Base-by-base conservation (phyloP, 2,888 invertebrate genomes). In the Brachypterus glaber region DNA sequence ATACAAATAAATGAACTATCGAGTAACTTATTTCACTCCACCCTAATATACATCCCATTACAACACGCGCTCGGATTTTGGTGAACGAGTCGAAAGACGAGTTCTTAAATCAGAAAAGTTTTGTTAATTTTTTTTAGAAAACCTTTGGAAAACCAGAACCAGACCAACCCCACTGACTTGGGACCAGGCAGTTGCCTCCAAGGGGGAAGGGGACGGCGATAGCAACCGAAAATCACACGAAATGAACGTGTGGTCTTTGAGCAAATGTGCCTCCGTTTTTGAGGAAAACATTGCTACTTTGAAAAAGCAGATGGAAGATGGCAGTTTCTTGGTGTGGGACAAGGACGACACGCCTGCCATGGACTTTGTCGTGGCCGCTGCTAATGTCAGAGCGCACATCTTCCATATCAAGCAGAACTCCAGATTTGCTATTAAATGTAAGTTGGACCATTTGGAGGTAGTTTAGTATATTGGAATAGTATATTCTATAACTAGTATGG, bases 331-430 rank as follows among this genome's bases (percentile, higher is more conserved):
- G 5, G 79, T 89, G 36, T 98, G 97, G 97, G 97, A 98, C 64
- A 98, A 98, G 69, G 98, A 98, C 63, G 93, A 97, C 57, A 81
- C 82, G 54, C 69, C 76, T 40, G 82, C 86, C 0, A 88, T 97
- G 89, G 86, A 97, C 64, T 99, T 99, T 67, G 97, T 98, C 2
- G 85, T 93, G 0, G 81, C 92, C 0, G 90, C 92, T 62, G 84
- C 97, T 1, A 98, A 98, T 63, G 79, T 99, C 37, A 76, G 98
- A 27, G 82, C 91, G 0, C 72, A 82, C 53, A 84, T 95, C 51
- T 98, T 96, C 67, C 79, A 82, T 38, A 98, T 99, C 59, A 67
- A 75, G 2, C 74, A 77, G 39, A 91, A 93, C 58, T 86, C 88
- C 0, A 75, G 87, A 31, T 98, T 97, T 62, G 90, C 93, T 55